Evolutionary conservation across 1,140 invertebrate species (phyloP).

Genomic region (Microplitis demolitor): DNA sequence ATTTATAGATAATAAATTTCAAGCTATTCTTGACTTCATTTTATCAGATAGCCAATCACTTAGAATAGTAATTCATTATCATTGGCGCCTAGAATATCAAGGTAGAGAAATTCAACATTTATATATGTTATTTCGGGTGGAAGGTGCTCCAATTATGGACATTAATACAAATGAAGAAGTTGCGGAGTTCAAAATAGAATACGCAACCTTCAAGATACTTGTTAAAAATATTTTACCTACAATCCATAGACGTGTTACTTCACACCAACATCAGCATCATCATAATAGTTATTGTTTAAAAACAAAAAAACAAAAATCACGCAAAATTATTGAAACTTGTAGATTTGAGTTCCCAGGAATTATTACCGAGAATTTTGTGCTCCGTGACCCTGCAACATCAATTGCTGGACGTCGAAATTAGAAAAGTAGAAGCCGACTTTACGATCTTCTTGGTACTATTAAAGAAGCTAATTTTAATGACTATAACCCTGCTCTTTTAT

Average conservation of each 20-base stretch:
- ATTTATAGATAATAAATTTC: neutral
- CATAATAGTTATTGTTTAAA: too few relatives aligned
- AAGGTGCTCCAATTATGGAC: slow-evolving; percentile 21
- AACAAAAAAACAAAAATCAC: too few relatives aligned
- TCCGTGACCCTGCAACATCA: too few relatives aligned
- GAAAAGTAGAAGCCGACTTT: too few relatives aligned
- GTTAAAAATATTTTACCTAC: slow-evolving; percentile 25
- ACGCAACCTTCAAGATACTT: slow-evolving; percentile 38
- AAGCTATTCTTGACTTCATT: neutral
- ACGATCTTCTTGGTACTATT: too few relatives aligned
- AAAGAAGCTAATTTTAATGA: too few relatives aligned
- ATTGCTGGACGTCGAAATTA: too few relatives aligned
- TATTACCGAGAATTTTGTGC: too few relatives aligned
- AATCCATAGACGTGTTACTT: slow-evolving; percentile 28
- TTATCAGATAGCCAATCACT: neutral
- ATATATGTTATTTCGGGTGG: slow-evolving; percentile 23
- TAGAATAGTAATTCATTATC: neutral
- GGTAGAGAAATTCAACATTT: neutral
- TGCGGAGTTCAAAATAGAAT: slow-evolving; percentile 40
- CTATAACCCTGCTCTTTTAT: too few relatives aligned
- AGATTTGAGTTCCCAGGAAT: too few relatives aligned
- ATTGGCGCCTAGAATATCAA: neutral
- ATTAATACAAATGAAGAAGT: slow-evolving; percentile 6
- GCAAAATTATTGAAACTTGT: too few relatives aligned
- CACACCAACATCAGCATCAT: slow-evolving; percentile 29